Conservation (phyloP, 2,113 vertebrate genomes). For the Rhombomys opimus region DNA sequence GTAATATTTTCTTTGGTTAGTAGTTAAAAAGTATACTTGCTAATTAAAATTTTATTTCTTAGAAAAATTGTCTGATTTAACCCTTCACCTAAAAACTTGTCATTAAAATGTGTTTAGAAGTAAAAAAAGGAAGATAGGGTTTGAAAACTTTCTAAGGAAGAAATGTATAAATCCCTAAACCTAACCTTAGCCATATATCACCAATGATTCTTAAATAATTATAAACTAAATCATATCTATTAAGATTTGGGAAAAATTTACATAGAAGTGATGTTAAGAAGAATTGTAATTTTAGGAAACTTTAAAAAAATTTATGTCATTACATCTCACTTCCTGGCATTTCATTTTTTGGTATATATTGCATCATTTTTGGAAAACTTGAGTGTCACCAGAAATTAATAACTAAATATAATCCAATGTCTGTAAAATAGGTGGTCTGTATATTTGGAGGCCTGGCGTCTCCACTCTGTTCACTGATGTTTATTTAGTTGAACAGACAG, state of each 20-base stretch:
- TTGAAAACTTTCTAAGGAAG: not conserved
- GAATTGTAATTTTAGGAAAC: not conserved
- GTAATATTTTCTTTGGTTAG: conserved; percentile 64
- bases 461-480: not conserved
- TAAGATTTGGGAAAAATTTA: not conserved
- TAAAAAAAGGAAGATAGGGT: not conserved
- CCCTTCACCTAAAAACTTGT: conserved; percentile 55
- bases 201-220: not conserved
- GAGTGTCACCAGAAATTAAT: not conserved
- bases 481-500: not conserved
- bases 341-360: not conserved
- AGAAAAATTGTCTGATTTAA: conserved; percentile 70
- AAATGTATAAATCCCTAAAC: not conserved
- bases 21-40: conserved; percentile 75
- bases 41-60: conserved; percentile 82
- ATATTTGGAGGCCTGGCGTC: not conserved
- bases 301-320: not conserved
- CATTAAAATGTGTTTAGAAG: conserved; percentile 73
- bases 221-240: conserved; percentile 1
- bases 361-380: not conserved
- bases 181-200: not conserved
- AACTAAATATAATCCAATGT: not conserved
- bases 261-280: not conserved
- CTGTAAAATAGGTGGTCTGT: not conserved
- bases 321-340: not conserved